Evolutionary conservation across 2,113 vertebrate genomes (phyloP), one percentile per base, ranked within the genome.

Genomic region (Collichthys lucidus): DNA sequence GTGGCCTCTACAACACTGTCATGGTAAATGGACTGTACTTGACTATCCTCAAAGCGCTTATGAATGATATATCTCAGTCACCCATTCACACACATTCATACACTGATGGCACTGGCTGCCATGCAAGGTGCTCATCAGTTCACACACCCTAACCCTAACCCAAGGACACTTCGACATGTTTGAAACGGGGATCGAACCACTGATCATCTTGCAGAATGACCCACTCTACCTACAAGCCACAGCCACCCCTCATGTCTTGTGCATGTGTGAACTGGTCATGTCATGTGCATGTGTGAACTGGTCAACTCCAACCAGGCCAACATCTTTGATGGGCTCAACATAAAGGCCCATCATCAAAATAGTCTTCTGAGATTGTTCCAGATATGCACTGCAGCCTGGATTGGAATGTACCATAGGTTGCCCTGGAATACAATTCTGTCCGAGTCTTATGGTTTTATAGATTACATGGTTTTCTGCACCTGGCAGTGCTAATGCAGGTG

Each of bases 261-360:
- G 98, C 96, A 0, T 98, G 31, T 35, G 31, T 35, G 5, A 35
- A 35, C 31, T 35, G 31, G 31, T 35, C 5, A 35, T 26, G 24
- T 26, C 24, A 2, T 99, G 98, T 14, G 98, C 96, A 0, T 98
- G 31, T 35, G 31, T 35, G 6, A 35, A 35, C 31, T 35, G 31
- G 31, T 35, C 6, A 35, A 35, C 31, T 7, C 31, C 31, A 35
- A 35, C 31, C 31, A 35, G 31, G 6, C 6, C 6, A 35, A 35
- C 98, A 9, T 99, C 97, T 90, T 99, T 98, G 0, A 99, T 99
- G 76, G 98, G 96, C 84, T 99, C 98, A 42, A 96, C 94, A 0
- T 98, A 99, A 40, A 97, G 97, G 0, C 98, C 98, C 98, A 99
- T 99, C 98, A 99, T 99, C 72, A 99, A 94, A 84, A 99, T 97